Evolutionary conservation across 1,140 invertebrate genomes (phyloP).

Genomic region (Drosophila simulans): DNA sequence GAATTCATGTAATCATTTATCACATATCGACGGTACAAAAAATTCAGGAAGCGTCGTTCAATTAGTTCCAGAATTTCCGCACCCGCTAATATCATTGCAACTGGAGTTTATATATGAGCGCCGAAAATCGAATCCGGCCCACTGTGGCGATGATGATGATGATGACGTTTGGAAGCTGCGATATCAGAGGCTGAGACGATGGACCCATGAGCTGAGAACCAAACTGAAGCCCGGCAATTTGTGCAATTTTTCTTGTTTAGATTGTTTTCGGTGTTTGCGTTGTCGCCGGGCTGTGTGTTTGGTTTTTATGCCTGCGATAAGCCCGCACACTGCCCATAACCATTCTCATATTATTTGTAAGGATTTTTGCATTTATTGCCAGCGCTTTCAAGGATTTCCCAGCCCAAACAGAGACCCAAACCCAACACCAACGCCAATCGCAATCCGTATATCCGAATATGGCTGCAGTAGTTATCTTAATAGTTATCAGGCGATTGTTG

Average conservation of each 20-base stretch:
- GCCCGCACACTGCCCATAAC: constrained; percentile 74
- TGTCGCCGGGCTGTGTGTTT: constrained; percentile 45
- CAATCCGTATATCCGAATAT: constrained; percentile 49
- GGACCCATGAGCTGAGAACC: constrained; percentile 47
- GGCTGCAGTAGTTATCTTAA: constrained; percentile 75
- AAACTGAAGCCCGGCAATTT: constrained; percentile 71
- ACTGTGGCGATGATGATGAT: constrained; percentile 38
- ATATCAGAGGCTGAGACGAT: constrained; percentile 40
- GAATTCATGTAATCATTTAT: not conserved
- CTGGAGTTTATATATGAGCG: not conserved
- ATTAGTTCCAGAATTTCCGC: not conserved
- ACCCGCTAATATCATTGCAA: not conserved
- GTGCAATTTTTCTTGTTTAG: constrained; percentile 81
- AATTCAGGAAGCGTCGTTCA: constrained; percentile 5
- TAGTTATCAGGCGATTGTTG: constrained; percentile 74
- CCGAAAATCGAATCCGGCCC: not conserved
- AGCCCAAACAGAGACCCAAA: constrained; percentile 6
- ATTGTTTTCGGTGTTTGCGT: constrained; percentile 69
- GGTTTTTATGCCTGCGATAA: constrained; percentile 79
- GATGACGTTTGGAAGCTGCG: constrained; percentile 55
- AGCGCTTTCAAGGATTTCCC: constrained; percentile 75
- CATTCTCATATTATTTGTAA: constrained; percentile 82
- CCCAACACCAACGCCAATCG: too few relatives aligned
- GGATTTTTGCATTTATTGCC: constrained; percentile 81
- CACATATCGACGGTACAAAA: constrained; percentile 4